A percentile compares a stretch with the other conserved stretches of the same genome.
Evolutionary conservation across 2,797 vertebrate species (phyloP).

Genomic region (Pelochelys cantorii): DNA sequence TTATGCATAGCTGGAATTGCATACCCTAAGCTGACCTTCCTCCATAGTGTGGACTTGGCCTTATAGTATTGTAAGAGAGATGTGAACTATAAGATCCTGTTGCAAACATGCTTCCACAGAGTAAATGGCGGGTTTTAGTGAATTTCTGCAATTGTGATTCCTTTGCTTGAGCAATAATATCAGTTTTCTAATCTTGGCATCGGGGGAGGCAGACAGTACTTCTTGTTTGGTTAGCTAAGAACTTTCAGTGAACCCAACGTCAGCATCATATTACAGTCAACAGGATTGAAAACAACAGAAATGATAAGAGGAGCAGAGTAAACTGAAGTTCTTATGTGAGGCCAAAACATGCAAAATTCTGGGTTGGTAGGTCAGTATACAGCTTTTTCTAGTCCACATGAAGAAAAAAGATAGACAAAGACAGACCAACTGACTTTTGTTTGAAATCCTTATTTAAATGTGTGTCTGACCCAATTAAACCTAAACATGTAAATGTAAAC

Average conservation of each 20-base stretch:
- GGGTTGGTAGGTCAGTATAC: constrained; percentile 34
- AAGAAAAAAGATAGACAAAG: neutral
- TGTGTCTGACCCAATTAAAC: neutral
- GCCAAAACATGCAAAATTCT: constrained; percentile 37
- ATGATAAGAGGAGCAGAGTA: constrained; percentile 18
- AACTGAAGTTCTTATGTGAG: constrained; percentile 21
- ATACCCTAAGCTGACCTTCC: too few species aligned
- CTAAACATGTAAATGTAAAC: neutral
- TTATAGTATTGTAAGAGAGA: neutral
- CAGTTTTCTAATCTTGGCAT: neutral
- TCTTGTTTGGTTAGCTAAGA: constrained; percentile 1
- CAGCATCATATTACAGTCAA: constrained; percentile 23
- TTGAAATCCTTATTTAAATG: constrained; percentile 1
- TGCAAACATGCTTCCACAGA: neutral
- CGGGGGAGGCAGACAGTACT: neutral
- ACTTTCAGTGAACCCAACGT: constrained; percentile 19
- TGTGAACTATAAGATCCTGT: neutral
- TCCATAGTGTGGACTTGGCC: too few species aligned
- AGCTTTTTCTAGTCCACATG: constrained; percentile 19
- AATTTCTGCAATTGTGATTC: neutral
- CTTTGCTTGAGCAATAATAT: neutral
- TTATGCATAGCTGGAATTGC: too few species aligned
- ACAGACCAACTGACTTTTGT: neutral
- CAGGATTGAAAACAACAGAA: constrained; percentile 16
- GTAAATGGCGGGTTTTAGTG: constrained; percentile 8